A percentile compares a stretch with the other conserved stretches of the same genome.
Conservation (phyloP, 2,113 vertebrate species). For the Alces alces region DNA sequence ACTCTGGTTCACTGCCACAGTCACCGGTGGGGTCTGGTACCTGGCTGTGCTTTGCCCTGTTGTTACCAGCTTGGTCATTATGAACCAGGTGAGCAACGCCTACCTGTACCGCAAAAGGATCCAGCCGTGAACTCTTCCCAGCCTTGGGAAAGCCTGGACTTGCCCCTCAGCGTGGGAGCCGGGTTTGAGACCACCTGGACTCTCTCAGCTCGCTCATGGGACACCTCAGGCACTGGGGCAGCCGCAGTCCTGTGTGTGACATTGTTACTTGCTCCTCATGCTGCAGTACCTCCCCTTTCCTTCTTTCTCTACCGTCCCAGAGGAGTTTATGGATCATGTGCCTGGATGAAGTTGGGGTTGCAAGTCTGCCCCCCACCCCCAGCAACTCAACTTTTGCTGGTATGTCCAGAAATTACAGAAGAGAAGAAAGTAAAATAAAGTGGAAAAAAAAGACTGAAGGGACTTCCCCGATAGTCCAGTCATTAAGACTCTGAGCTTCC, state of each 20-base stretch:
- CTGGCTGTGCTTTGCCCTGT: slow-evolving; percentile 85
- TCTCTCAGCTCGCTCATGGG: neutral
- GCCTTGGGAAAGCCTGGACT: neutral
- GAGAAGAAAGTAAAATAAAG: slow-evolving; percentile 21
- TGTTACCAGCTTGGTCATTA: slow-evolving; percentile 88
- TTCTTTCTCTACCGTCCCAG: neutral
- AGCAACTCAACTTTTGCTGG: neutral
- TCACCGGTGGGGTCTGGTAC: slow-evolving; percentile 87
- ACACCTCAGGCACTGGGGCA: neutral
- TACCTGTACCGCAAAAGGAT: slow-evolving; percentile 92
- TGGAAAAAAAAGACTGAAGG: slow-evolving; percentile 17
- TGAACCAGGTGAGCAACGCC: slow-evolving; percentile 93
- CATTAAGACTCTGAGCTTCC: neutral
- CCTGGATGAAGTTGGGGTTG: neutral
- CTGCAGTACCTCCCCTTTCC: neutral
- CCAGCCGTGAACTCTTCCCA: slow-evolving; percentile 82
- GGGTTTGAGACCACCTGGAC: neutral
- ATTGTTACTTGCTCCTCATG: neutral
- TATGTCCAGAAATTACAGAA: slow-evolving; percentile 37
- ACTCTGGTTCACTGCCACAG: slow-evolving; percentile 87
- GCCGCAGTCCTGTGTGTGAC: neutral
- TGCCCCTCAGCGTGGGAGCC: neutral
- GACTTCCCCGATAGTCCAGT: neutral
- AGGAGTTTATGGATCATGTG: neutral
- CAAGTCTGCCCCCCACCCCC: neutral